A percentile compares a stretch with the other conserved stretches of the same genome.
phyloP scores from a whole-genome alignment of 2,888 invertebrate species.

The Fragum sueziense region DNA sequence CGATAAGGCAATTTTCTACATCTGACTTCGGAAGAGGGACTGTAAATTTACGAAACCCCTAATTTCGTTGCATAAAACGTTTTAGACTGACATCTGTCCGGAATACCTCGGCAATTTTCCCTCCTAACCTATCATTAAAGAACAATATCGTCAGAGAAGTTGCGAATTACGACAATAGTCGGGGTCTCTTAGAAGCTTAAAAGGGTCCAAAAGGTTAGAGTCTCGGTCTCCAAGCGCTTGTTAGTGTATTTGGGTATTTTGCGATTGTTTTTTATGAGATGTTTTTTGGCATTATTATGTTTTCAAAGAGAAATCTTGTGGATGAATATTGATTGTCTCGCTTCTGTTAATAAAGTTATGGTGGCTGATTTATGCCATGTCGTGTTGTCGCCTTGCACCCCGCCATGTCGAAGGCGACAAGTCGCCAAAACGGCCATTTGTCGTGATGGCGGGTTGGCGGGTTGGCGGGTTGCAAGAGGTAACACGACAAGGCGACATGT shows the following conservation, averaged over 20 bases:
- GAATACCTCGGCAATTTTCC: constrained; percentile 31
- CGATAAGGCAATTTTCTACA: constrained; percentile 52
- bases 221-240: constrained; percentile 12
- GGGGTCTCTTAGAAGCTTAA: constrained; percentile 22
- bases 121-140: constrained; percentile 49
- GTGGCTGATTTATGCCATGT: too few species aligned
- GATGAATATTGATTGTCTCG: too few species aligned
- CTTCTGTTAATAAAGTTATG: too few species aligned
- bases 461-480: too few species aligned
- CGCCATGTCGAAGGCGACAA: too few species aligned
- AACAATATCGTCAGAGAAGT: constrained; percentile 24
- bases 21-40: constrained; percentile 52
- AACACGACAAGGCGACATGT: too few species aligned
- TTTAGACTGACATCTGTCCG: constrained; percentile 60
- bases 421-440: too few species aligned
- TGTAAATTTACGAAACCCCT: constrained; percentile 62
- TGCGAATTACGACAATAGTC: constrained; percentile 26
- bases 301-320: neutral
- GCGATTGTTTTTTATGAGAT: neutral
- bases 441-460: too few species aligned
- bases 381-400: too few species aligned
- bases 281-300: neutral
- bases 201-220: constrained; percentile 22
- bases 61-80: constrained; percentile 65
- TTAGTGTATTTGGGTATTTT: constrained; percentile 16